Base-by-base conservation (phyloP, 2,113 vertebrate genomes). In the Chitala chitala region DNA sequence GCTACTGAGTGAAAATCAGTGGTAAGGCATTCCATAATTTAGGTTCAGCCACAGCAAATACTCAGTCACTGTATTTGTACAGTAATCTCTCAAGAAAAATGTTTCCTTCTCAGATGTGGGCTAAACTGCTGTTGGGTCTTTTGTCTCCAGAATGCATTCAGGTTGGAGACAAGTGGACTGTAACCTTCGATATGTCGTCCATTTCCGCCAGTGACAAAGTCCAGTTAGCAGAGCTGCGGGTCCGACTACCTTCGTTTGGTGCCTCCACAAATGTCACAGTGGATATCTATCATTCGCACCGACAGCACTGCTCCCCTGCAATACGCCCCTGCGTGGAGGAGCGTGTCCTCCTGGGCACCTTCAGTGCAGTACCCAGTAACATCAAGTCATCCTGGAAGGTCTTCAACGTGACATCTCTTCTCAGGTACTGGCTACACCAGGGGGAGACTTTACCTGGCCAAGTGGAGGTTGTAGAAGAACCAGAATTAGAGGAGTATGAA, bases 141-240 rank as follows among this genome's bases (percentile, higher is more conserved):
- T 31, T 12, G 29, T 71, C 83, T 78, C 6, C 82, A 96, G 94
- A 84, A 71, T 94, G 83, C 51, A 66, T 86, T 76, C 90, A 90
- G 82, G 79, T 76, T 1, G 90, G 87, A 7, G 84, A 92, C 22
- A 87, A 78, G 72, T 94, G 93, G 92, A 84, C 74, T 0, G 58
- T 96, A 42, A 87, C 88, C 4, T 96, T 96, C 54, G 94, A 96
- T 87, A 87, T 94, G 90, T 93, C 93, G 3, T 92, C 92, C 3
- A 80, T 96, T 13, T 90, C 89, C 6, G 75, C 84, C 2, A 80
- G 78, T 51, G 92, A 92, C 58, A 84, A 88, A 1, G 82, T 96
- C 54, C 91, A 86, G 1, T 82, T 91, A 78, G 93, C 93, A 0
- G 88, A 96, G 72, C 90, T 96, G 42, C 90, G 90, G 0, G 15